Evolutionary conservation across 2,888 invertebrate genomes (phyloP).

Genomic region (Andricus curvator): DNA sequence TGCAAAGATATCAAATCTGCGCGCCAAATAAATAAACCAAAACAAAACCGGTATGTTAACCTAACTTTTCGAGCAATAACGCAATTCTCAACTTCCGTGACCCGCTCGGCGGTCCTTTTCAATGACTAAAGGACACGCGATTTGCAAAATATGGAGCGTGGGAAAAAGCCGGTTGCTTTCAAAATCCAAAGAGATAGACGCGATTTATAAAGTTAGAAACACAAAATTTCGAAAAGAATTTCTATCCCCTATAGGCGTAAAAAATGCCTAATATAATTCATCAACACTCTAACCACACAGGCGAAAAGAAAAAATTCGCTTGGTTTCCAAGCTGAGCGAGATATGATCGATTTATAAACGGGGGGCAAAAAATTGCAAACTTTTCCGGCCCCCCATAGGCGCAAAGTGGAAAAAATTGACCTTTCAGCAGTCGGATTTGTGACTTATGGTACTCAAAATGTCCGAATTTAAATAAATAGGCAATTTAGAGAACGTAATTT

Average conservation of each 20-base stretch:
- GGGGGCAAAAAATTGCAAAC: not conserved
- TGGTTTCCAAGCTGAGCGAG: too few relatives aligned
- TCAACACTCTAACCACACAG: too few relatives aligned
- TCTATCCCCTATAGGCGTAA: not conserved
- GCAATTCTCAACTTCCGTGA: slow-evolving; percentile 10
- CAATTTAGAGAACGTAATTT: not conserved
- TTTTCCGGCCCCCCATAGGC: not conserved
- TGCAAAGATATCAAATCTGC: slow-evolving; percentile 28
- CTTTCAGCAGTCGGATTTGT: not conserved
- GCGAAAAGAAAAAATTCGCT: too few relatives aligned
- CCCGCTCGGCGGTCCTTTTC: slow-evolving; percentile 2
- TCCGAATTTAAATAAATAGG: not conserved
- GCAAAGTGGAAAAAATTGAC: not conserved
- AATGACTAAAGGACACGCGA: slow-evolving; percentile 27
- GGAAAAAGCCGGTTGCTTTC: slow-evolving; percentile 7
- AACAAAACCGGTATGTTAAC: slow-evolving; percentile 10
- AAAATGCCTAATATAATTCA: too few relatives aligned
- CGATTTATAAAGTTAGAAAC: not conserved
- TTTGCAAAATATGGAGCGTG: not conserved
- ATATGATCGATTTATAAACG: too few relatives aligned
- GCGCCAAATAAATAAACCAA: not conserved
- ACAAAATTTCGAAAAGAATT: not conserved
- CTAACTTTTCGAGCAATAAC: slow-evolving; percentile 17
- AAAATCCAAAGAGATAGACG: not conserved
- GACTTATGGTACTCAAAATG: not conserved